Conservation (phyloP, 2,888 invertebrate genomes). For the Subacronicta megacephala region DNA sequence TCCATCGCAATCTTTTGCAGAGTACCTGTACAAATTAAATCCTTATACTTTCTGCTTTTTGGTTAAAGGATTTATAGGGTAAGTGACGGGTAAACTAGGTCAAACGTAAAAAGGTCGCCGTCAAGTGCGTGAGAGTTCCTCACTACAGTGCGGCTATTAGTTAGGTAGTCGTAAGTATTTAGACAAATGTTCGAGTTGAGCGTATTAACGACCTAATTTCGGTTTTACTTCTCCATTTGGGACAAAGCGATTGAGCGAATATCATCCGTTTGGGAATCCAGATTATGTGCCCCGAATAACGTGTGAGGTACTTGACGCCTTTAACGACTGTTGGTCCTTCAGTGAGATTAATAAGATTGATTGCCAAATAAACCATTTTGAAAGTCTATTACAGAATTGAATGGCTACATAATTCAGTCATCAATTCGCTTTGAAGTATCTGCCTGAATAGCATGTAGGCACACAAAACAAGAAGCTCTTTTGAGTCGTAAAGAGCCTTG, state of each 20-base stretch:
- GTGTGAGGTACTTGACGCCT: slow-evolving; percentile 44
- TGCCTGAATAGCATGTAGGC: background rate
- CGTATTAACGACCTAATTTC: slow-evolving; percentile 46
- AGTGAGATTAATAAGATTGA: slow-evolving; percentile 57
- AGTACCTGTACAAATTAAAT: slow-evolving; percentile 20
- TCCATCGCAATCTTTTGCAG: slow-evolving; percentile 20
- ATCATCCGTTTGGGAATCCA: slow-evolving; percentile 51
- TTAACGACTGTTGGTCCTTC: slow-evolving; percentile 52
- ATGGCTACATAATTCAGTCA: slow-evolving; percentile 28
- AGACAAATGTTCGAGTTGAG: slow-evolving; percentile 47
- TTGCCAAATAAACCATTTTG: slow-evolving; percentile 51
- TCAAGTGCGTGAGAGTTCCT: slow-evolving; percentile 19
- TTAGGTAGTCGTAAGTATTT: slow-evolving; percentile 38
- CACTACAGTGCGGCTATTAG: slow-evolving; percentile 18
- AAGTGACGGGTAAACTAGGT: slow-evolving; percentile 24
- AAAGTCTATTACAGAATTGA: slow-evolving; percentile 37
- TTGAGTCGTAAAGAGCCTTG: slow-evolving; percentile 17
- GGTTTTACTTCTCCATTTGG: slow-evolving; percentile 47
- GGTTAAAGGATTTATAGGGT: slow-evolving; percentile 30
- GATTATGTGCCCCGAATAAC: slow-evolving; percentile 52
- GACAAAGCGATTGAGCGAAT: slow-evolving; percentile 50
- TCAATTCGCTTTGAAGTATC: slow-evolving; percentile 33
- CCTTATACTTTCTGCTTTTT: slow-evolving; percentile 24
- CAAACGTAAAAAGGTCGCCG: slow-evolving; percentile 20
- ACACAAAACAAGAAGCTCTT: background rate